Evolutionary conservation across 1,140 invertebrate species (phyloP).

Genomic region (Belonocnema kinseyi): DNA sequence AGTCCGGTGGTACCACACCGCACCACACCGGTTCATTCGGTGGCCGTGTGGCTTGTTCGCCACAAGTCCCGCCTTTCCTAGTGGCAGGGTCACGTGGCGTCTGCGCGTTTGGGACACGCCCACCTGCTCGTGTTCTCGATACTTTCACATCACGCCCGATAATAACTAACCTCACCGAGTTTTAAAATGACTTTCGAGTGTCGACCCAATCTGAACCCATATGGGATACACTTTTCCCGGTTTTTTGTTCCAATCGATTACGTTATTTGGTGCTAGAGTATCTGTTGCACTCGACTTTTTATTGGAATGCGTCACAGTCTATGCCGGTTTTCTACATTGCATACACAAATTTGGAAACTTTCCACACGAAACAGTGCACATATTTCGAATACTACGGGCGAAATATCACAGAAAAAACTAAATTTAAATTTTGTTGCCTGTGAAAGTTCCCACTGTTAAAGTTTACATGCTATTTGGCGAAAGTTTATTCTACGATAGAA

Average conservation of each 20-base stretch:
- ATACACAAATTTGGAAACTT: no score
- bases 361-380: no score
- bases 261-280: no score
- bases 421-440: no score
- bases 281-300: not conserved
- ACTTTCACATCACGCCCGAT: slow-evolving; percentile 33
- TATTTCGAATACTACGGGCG: no score
- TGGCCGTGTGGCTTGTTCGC: slow-evolving; percentile 22
- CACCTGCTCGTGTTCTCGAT: slow-evolving; percentile 46
- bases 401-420: no score
- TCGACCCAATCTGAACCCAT: slow-evolving; percentile 12
- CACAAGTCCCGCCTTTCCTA: slow-evolving; percentile 67
- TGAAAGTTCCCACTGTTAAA: no score
- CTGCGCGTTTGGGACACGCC: slow-evolving; percentile 70
- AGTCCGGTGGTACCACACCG: slow-evolving; percentile 49
- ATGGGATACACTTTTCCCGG: not conserved
- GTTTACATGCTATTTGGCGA: no score
- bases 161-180: not conserved
- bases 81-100: slow-evolving; percentile 61
- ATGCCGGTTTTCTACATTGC: no score
- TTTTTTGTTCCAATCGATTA: no score
- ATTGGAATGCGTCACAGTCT: not conserved
- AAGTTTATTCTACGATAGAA: no score
- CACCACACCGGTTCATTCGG: slow-evolving; percentile 47
- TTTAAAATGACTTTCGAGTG: slow-evolving; percentile 1